Conservation (phyloP, 1,140 invertebrate species). For the Mactra quadrangularis region DNA sequence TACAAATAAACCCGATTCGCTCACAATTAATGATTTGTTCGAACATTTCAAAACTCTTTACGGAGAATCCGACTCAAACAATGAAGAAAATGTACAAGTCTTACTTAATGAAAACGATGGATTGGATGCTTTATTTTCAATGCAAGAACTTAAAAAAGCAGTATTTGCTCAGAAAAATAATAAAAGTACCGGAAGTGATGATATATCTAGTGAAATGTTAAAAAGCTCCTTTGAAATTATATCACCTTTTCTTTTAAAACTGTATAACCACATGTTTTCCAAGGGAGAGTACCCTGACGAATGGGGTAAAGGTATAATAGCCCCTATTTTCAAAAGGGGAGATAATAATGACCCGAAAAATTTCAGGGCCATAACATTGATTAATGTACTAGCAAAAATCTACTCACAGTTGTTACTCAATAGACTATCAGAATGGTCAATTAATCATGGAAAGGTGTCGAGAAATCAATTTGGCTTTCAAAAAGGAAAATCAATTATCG, state of each 20-base stretch:
- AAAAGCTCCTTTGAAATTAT: background rate
- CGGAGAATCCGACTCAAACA: background rate
- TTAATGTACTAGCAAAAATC: too few relatives aligned
- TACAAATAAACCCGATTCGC: background rate
- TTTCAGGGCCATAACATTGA: constrained; percentile 15
- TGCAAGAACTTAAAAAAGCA: background rate
- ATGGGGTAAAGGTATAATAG: constrained; percentile 27
- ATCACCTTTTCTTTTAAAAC: constrained; percentile 7
- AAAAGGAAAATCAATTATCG: too few relatives aligned
- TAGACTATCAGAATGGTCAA: constrained; percentile 11
- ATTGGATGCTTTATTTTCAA: background rate
- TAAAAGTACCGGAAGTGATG: background rate
- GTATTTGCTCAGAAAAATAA: background rate
- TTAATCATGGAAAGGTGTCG: background rate
- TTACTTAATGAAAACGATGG: background rate
- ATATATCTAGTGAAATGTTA: background rate
- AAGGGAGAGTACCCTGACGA: constrained; percentile 9
- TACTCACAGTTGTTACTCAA: constrained; percentile 4
- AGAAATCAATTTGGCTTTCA: too few relatives aligned
- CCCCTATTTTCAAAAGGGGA: constrained; percentile 20
- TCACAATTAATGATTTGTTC: background rate
- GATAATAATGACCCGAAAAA: background rate
- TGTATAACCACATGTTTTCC: constrained; percentile 4
- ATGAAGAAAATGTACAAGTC: background rate
- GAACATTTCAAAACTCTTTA: constrained; percentile 2